phyloP scores from a whole-genome alignment of 1,140 invertebrate genomes.

The Pissodes strobi region DNA sequence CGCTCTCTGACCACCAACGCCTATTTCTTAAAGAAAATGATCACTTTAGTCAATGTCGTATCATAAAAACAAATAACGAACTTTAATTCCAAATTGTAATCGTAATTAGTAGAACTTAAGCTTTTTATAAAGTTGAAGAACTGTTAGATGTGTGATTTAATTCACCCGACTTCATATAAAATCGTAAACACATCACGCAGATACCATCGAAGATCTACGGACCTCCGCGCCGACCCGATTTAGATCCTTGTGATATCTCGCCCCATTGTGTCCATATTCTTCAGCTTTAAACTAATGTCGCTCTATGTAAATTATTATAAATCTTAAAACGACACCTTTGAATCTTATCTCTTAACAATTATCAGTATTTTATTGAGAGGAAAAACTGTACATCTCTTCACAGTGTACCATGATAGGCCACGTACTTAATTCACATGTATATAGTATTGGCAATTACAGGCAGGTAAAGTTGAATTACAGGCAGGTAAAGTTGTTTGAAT shows the following conservation, averaged over 20 bases:
- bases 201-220: slow-evolving; percentile 23
- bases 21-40: slow-evolving; percentile 9
- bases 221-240: slow-evolving; percentile 11
- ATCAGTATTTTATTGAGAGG: neutral
- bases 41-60: no score
- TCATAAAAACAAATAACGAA: no score
- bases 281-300: slow-evolving; percentile 9
- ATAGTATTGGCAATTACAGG: no score
- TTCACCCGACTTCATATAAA: neutral
- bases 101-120: no score
- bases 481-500: no score
- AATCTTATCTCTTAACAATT: slow-evolving; percentile 18
- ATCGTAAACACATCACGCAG: slow-evolving; percentile 21
- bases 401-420: neutral
- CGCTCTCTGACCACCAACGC: slow-evolving; percentile 34
- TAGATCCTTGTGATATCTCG: slow-evolving; percentile 23
- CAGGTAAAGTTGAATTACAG: no score
- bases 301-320: slow-evolving; percentile 20
- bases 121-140: no score
- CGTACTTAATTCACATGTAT: no score
- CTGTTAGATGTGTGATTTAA: no score
- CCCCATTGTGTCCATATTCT: slow-evolving; percentile 16
- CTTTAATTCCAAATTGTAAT: no score
- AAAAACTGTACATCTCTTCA: neutral
- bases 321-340: slow-evolving; percentile 9